These are phyloP conservation scores for Xestia rhomboidea DNA, from an alignment of 2,888 invertebrate genomes.

Conservation along the genomic window DNA sequence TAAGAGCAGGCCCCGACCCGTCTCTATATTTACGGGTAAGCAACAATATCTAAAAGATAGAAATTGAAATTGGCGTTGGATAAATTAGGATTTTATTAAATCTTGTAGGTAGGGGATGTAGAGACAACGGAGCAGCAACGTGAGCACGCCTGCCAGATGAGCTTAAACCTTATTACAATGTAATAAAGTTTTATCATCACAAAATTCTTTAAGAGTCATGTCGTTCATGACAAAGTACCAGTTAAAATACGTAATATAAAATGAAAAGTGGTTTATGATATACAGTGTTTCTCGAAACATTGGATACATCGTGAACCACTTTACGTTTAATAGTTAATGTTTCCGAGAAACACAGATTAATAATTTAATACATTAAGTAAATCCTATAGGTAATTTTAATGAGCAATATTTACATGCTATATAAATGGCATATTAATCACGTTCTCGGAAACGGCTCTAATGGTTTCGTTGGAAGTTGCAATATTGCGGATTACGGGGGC, in stretches of 20 bases:
- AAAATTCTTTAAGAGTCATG: slow-evolving; percentile 25
- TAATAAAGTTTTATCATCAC: slow-evolving; percentile 33
- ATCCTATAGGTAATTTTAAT: not conserved
- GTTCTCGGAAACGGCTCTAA: not conserved
- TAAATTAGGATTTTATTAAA: slow-evolving; percentile 64
- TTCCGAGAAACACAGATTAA: not conserved
- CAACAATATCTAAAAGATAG: slow-evolving; percentile 46
- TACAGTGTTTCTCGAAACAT: not conserved
- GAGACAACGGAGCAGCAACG: slow-evolving; percentile 17
- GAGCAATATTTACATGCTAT: not conserved
- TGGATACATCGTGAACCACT: not conserved
- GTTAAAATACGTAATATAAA: slow-evolving; percentile 17
- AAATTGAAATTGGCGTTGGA: slow-evolving; percentile 61
- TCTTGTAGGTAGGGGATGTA: slow-evolving; percentile 55
- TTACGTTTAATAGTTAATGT: not conserved
- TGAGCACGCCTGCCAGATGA: slow-evolving; percentile 35
- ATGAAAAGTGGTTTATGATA: not conserved
- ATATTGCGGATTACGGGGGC: not conserved
- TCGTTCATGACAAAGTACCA: slow-evolving; percentile 28
- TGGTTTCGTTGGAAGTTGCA: not conserved
- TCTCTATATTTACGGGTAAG: slow-evolving; percentile 28
- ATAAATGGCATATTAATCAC: not conserved
- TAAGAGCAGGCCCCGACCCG: slow-evolving; percentile 7
- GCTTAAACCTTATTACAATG: slow-evolving; percentile 42
- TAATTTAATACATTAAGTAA: too few relatives aligned